phyloP scores from a whole-genome alignment of 2,113 vertebrate species.

The Cavia aperea region DNA sequence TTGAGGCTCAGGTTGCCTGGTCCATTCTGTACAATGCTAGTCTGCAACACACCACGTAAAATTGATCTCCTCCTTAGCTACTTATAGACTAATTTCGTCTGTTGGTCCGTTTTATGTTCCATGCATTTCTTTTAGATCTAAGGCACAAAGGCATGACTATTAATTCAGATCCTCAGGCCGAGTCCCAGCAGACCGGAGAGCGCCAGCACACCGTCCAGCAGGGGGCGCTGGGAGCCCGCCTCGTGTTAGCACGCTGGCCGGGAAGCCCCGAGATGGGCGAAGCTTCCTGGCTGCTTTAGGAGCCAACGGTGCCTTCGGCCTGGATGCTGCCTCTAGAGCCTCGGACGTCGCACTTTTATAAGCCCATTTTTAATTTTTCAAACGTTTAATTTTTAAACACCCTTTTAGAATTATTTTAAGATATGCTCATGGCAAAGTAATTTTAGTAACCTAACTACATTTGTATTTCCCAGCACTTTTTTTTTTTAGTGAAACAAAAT shows the following conservation, averaged over 20 bases:
- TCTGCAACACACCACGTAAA: not conserved
- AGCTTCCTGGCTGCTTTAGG: not conserved
- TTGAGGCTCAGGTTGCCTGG: not conserved
- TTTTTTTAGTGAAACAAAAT: slow-evolving; percentile 21
- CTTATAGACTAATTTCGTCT: not conserved
- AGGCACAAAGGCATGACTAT: not conserved
- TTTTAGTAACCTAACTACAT: slow-evolving; percentile 29
- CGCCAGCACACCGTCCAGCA: not conserved
- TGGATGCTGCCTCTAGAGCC: not conserved
- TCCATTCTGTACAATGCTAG: not conserved
- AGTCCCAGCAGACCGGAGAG: not conserved
- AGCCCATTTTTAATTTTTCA: not conserved
- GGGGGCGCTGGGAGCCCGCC: slow-evolving; percentile 27
- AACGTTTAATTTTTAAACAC: not conserved
- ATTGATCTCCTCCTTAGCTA: not conserved
- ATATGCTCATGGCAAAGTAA: not conserved
- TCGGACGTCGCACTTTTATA: not conserved
- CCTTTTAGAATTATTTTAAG: not conserved
- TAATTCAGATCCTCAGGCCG: not conserved
- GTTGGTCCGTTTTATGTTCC: not conserved
- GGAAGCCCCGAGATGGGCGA: not conserved
- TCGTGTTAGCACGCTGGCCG: not conserved
- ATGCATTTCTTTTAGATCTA: not conserved
- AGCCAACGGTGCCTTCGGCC: not conserved
- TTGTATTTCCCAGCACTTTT: not conserved